Percentiles rank a stretch among this genome's conserved stretches.
Conservation (phyloP, 64 coral and sea anemone species). For the Porites lutea region DNA sequence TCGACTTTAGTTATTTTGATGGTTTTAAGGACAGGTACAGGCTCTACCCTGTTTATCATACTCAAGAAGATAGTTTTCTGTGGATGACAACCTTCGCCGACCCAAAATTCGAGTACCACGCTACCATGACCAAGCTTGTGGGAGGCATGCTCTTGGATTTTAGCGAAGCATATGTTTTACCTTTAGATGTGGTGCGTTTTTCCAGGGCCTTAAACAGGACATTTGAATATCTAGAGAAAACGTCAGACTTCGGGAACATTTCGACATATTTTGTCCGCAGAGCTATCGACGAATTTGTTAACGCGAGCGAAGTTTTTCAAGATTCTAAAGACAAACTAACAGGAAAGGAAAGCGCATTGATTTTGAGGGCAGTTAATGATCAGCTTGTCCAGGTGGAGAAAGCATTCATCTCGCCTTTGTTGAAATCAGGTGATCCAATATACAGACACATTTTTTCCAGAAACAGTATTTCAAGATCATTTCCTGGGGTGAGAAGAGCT, state of each 20-base stretch:
- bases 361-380: slow-evolving; percentile 54
- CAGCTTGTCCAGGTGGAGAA: slow-evolving; percentile 65
- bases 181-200: slow-evolving; percentile 21
- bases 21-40: neutral
- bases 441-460: slow-evolving; percentile 37
- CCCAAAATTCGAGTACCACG: slow-evolving; percentile 74
- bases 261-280: neutral
- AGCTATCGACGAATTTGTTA: slow-evolving; percentile 53
- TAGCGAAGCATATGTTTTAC: slow-evolving; percentile 41
- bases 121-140: slow-evolving; percentile 55
- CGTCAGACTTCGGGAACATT: neutral
- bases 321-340: slow-evolving; percentile 39
- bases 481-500: slow-evolving; percentile 1
- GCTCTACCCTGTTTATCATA: slow-evolving; percentile 73
- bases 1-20: slow-evolving; percentile 71
- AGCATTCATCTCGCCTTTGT: slow-evolving; percentile 46
- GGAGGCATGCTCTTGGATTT: slow-evolving; percentile 71
- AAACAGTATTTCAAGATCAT: neutral
- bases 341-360: slow-evolving; percentile 30
- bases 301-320: slow-evolving; percentile 50
- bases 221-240: neutral
- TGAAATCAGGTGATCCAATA: neutral
- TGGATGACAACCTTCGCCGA: slow-evolving; percentile 79
- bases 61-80: slow-evolving; percentile 66
- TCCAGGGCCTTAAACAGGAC: neutral